Conservation (phyloP, 2,113 vertebrate genomes). For the Penelope pileata region DNA sequence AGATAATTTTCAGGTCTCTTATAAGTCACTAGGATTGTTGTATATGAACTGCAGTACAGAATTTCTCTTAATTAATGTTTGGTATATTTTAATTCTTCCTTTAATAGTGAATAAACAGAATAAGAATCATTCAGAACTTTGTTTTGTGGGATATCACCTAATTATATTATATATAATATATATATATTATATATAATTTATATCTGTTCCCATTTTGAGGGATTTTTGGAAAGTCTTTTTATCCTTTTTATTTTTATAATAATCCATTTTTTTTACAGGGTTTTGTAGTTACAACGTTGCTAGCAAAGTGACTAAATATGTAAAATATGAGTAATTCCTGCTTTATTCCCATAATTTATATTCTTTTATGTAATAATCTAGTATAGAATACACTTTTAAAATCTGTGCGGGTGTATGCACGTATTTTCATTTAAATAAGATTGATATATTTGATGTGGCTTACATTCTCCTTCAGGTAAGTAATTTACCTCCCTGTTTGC, state of each 20-base stretch:
- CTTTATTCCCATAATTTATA: not conserved
- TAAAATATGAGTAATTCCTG: not conserved
- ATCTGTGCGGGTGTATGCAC: not conserved
- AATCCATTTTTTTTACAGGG: not conserved
- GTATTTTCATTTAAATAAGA: not conserved
- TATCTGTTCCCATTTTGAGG: not conserved
- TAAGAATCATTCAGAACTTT: not conserved
- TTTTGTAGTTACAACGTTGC: not conserved
- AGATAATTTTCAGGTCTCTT: not conserved
- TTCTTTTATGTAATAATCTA: not conserved
- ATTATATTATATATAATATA: not conserved
- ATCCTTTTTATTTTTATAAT: not conserved
- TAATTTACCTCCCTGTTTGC: not conserved
- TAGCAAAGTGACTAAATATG: not conserved
- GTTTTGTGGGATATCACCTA: not conserved
- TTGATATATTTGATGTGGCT: not conserved
- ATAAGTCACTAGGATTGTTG: not conserved
- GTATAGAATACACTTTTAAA: not conserved
- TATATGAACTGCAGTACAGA: not conserved
- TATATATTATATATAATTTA: no score
- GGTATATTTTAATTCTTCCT: not conserved
- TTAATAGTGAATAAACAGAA: not conserved
- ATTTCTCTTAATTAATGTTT: not conserved
- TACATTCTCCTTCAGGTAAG: constrained; percentile 17
- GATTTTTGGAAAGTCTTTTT: not conserved